Percentiles rank a stretch among this genome's conserved stretches.
These are phyloP conservation scores for Catharus ustulatus DNA, from an alignment of 2,797 vertebrate genomes.

Conservation along the genomic window DNA sequence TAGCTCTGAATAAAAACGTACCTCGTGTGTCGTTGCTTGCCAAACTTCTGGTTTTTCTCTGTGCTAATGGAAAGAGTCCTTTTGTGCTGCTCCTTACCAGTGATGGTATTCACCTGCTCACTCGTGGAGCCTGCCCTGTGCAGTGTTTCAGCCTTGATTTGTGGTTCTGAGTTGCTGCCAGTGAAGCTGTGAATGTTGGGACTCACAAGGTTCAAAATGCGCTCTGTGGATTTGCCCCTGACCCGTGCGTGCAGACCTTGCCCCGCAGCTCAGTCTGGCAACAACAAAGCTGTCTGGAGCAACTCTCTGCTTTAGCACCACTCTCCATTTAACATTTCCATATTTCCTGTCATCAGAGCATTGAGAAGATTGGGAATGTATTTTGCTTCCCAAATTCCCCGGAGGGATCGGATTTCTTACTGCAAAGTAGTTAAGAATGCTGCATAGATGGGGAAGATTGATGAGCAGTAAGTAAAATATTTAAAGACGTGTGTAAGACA, in stretches of 20 bases:
- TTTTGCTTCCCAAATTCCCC: constrained; percentile 20
- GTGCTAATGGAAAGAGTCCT: neutral
- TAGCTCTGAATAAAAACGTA: constrained; percentile 5
- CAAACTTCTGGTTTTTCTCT: neutral
- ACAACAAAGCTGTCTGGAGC: neutral
- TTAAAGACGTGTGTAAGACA: constrained; percentile 56
- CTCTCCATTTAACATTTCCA: neutral
- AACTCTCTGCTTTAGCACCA: neutral
- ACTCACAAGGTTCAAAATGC: neutral
- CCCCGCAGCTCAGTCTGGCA: neutral
- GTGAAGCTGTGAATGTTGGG: neutral
- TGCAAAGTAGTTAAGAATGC: constrained; percentile 14
- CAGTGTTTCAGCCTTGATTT: neutral
- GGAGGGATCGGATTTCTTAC: constrained; percentile 21
- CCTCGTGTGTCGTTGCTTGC: neutral
- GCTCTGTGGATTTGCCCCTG: accelerated
- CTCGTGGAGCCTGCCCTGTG: neutral
- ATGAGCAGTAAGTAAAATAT: constrained; percentile 55
- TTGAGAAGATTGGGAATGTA: constrained; percentile 1
- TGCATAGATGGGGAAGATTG: constrained; percentile 16
- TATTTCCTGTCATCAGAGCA: neutral
- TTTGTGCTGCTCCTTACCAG: neutral
- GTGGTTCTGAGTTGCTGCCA: neutral
- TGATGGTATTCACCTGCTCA: neutral
- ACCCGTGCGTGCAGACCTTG: neutral